phyloP scores from a whole-genome alignment of 2,113 vertebrate genomes.

The Dasyprocta punctata region DNA sequence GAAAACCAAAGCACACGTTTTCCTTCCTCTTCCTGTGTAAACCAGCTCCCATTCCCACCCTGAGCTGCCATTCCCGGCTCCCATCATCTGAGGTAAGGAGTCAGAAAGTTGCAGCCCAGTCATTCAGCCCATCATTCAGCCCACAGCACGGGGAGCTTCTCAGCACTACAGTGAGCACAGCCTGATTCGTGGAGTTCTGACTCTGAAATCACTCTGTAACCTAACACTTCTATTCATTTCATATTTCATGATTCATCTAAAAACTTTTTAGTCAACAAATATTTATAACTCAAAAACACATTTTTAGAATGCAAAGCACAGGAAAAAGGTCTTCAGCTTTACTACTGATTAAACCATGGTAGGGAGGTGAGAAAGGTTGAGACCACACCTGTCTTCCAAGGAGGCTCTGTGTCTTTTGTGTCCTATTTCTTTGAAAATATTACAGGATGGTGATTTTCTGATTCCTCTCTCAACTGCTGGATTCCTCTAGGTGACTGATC shows the following conservation, averaged over 20 bases:
- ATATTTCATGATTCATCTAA: constrained; percentile 48
- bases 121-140: no score
- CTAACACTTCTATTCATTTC: constrained; percentile 49
- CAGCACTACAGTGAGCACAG: constrained; percentile 68
- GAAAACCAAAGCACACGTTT: constrained; percentile 49
- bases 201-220: constrained; percentile 59
- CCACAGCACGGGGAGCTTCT: neutral
- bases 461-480: neutral
- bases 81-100: no score
- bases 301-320: neutral
- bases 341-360: neutral
- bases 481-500: neutral
- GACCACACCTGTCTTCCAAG: neutral
- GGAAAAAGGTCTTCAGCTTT: neutral
- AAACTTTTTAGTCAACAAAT: neutral
- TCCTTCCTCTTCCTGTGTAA: constrained; percentile 5
- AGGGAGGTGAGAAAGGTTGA: neutral
- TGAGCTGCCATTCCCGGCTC: no score
- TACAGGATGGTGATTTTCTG: neutral
- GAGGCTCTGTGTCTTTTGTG: neutral
- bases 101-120: no score
- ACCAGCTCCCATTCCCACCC: neutral
- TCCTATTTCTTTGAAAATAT: neutral
- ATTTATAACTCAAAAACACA: neutral
- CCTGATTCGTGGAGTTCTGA: constrained; percentile 73